Conservation (phyloP, 2,797 vertebrate genomes). For the Telmatherina bonti region DNA sequence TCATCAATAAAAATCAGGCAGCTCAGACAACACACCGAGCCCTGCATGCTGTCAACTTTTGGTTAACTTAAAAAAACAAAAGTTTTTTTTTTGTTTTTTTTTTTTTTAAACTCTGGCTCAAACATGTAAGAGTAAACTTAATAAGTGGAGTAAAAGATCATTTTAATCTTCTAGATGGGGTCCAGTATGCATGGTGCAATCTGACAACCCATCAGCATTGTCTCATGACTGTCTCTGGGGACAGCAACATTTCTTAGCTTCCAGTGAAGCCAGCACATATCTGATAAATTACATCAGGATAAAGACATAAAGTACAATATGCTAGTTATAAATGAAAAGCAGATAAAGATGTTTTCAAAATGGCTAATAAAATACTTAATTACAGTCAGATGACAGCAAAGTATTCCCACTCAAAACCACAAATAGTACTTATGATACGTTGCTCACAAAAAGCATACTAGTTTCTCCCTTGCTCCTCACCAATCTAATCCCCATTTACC, state of each 20-base stretch:
- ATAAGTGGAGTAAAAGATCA: slow-evolving; percentile 1
- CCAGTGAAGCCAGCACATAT: not conserved
- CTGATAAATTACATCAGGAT: not conserved
- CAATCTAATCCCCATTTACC: too few relatives aligned
- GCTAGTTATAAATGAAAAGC: not conserved
- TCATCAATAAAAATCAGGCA: not conserved
- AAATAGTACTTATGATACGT: too few relatives aligned
- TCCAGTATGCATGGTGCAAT: not conserved
- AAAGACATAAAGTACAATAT: not conserved
- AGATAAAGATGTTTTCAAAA: not conserved
- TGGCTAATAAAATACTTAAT: not conserved
- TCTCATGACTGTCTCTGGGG: not conserved
- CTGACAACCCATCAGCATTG: not conserved
- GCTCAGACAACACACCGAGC: not conserved
- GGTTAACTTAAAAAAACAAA: not conserved
- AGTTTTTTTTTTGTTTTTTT: fast-evolving
- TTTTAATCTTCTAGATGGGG: slow-evolving; percentile 1
- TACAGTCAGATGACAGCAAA: not conserved
- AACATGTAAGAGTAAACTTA: not conserved
- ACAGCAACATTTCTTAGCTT: not conserved
- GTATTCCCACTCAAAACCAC: too few relatives aligned
- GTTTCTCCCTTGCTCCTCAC: too few relatives aligned
- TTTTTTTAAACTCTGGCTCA: not conserved
- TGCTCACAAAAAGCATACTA: too few relatives aligned
- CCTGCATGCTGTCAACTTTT: not conserved